Conservation (phyloP, 1,140 invertebrate species). For the Galleria mellonella region DNA sequence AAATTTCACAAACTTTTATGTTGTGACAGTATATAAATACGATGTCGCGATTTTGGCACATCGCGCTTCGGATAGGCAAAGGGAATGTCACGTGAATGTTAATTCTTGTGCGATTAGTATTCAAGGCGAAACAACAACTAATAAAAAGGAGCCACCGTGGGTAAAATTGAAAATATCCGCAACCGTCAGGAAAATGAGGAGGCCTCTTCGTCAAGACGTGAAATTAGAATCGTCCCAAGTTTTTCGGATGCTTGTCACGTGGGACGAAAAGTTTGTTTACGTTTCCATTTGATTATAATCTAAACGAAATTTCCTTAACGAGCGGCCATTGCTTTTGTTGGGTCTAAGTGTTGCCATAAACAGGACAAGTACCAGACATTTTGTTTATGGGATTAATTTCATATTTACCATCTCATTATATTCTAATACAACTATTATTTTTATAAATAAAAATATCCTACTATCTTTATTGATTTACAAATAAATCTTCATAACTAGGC, state of each 20-base stretch:
- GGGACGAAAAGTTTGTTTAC: constrained; percentile 58
- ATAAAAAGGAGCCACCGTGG: constrained; percentile 62
- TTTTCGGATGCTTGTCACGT: constrained; percentile 49
- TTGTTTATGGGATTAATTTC: too few species aligned
- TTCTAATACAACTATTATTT: too few species aligned
- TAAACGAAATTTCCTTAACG: constrained; percentile 39
- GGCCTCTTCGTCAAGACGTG: constrained; percentile 57
- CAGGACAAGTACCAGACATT: too few species aligned
- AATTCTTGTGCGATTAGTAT: constrained; percentile 58
- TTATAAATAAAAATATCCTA: too few species aligned
- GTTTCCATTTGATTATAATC: constrained; percentile 60
- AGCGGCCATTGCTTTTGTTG: constrained; percentile 10
- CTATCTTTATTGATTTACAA: too few species aligned
- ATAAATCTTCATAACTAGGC: too few species aligned
- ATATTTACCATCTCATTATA: too few species aligned
- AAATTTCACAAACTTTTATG: neutral
- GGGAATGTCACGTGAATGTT: constrained; percentile 49
- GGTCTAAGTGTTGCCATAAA: neutral
- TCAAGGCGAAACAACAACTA: constrained; percentile 66
- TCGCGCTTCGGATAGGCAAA: constrained; percentile 18
- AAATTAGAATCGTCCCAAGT: constrained; percentile 55
- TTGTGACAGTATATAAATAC: neutral
- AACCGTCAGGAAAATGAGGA: constrained; percentile 64
- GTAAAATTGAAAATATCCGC: constrained; percentile 72
- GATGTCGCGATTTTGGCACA: constrained; percentile 7